Evolutionary conservation across 2,797 vertebrate species (phyloP), one percentile per base, ranked within the genome.

Genomic region (Cyprinella venusta): DNA sequence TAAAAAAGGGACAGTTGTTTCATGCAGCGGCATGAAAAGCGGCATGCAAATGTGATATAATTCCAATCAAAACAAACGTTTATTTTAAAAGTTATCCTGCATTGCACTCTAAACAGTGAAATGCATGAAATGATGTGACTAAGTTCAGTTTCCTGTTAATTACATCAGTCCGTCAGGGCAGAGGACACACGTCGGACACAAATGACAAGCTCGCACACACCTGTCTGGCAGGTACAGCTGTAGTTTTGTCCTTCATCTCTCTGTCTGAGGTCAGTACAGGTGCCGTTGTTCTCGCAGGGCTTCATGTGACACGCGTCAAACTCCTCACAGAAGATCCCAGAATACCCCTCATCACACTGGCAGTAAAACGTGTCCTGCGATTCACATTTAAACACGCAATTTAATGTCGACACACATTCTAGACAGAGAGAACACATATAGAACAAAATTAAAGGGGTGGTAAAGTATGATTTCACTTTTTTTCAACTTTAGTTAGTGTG

Each of bases 311-410:
- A 99, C 54, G 97, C 98, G 0, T 99, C 95, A 24, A 96, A 97
- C 88, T 99, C 98, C 89, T 99, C 97, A 71, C 98, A 99, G 91
- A 96, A 94, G 69, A 95, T 93, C 2, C 98, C 98, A 6, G 90
- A 92, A 76, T 97, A 98, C 4, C 94, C 92, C 16, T 96, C 94
- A 56, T 97, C 95, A 0, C 98, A 99, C 85, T 94, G 91, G 2
- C 98, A 99, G 90, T 96, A 98, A 91, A 98, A 99, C 0, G 95
- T 96, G 87, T 93, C 94, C 98, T 99, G 84, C 36, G 79, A 56
- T 45, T 79, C 69, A 81, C 61, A 86, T 48, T 76, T 76, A 30
- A 71, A 79, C 38, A 79, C 45, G 63, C 64, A 30, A 68, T 48
- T 36, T 18, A 52, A 33, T 15, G 18, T 30, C 54, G 19, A 76